Base-by-base conservation (phyloP, 2,113 vertebrate species). In the Verasper variegatus region DNA sequence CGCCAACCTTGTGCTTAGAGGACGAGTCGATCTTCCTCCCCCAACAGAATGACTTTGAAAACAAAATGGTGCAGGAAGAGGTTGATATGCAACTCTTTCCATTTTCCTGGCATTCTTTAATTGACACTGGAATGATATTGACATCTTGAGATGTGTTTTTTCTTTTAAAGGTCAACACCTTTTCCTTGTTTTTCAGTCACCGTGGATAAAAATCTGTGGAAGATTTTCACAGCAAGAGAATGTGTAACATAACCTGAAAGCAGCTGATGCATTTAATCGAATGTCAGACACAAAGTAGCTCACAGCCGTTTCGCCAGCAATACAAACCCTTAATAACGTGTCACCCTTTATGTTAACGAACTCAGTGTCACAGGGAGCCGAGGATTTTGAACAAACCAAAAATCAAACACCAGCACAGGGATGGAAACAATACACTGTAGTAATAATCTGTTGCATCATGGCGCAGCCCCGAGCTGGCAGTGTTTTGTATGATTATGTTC, bases 361-460 rank as follows among this genome's bases (percentile, higher is more conserved):
- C 75, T 80, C 54, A 68, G 68, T 80, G 78, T 76, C 35, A 84
- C 66, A 47, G 76, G 73, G 70, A 81, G 77, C 62, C 83, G 81
- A 81, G 84, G 83, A 88, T 58, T 80, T 71, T 81, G 68, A 89
- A 89, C 71, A 86, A 87, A 92, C 80, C 84, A 90, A 92, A 92
- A 87, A 86, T 15, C 76, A 81, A 92, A 86, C 92, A 93, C 92
- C 93, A 95, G 93, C 92, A 86, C 84, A 80, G 87, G 80, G 76
- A 90, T 74, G 66, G 83, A 76, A 84, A 89, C 65, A 68, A 82
- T 74, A 84, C 87, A 89, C 85, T 90, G 88, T 87, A 86, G 71
- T 70, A 51, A 87, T 74, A 67, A 31, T 69, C 57, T 4, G 54
- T 69, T 73, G 75, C 80, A 64, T 81, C 54, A 21, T 67, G 55